Base-by-base conservation (phyloP, 2,113 vertebrate species). In the Meleagris gallopavo region DNA sequence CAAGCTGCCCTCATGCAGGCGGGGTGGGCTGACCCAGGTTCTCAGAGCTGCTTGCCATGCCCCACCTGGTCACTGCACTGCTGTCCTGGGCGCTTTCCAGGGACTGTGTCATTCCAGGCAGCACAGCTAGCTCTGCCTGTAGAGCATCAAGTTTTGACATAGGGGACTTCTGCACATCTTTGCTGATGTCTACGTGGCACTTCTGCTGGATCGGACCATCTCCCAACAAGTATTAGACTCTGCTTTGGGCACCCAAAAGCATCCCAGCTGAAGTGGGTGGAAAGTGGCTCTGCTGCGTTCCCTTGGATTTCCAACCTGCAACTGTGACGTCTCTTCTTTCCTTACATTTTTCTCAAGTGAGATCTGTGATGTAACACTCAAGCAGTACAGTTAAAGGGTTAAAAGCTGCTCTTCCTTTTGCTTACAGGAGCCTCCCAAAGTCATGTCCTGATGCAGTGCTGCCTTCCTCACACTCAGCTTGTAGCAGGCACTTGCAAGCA, bases 371-470 rank as follows among this genome's bases (percentile, higher is more conserved):
- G 9, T 57, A 25, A 55, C 24, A 29, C 13, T 2, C 8, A 46
- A 29, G 34, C 30, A 46, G 24, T 27, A 13, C 50, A 67, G 60
- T 6, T 2, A 1, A 52, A 90, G 70, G 34, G 29, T 67, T 81
- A 74, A 55, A 82, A 52, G 57, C 52, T 82, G 58, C 30, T 86
- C 16, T 30, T 79, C 32, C 57, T 75, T 76, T 72, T 64, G 65
- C 67, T 48, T 84, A 43, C 30, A 21, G 74, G 43, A 92, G 66
- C 54, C 36, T 79, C n/a, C 45, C 57, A 78, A 45, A 36, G 29
- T 0, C 0, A 3, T 22, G 50, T 73, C 78, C 32, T 76, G 30
- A 74, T 76, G 48, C 84, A 0, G 0, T 41, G 62, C 74, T 85
- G 29, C 75, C 48, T 75, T 73, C 24, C 45, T 50, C 30, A 21